A percentile compares a stretch with the other conserved stretches of the same genome.
These are phyloP conservation scores for Bombycilla garrulus DNA, from an alignment of 2,113 vertebrate genomes.

Conservation along the genomic window DNA sequence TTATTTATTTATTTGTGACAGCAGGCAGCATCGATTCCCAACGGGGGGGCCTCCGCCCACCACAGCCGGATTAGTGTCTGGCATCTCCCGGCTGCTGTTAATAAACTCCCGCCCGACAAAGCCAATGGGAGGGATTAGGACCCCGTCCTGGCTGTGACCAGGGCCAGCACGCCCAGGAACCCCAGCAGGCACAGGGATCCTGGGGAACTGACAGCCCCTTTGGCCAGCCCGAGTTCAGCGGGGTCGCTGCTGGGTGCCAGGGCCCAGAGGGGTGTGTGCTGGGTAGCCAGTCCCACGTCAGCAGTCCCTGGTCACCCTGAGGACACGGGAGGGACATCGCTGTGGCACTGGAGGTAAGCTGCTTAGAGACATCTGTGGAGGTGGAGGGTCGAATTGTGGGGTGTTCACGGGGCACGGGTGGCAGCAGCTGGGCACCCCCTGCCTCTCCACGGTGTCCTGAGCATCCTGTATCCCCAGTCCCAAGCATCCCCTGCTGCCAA, in stretches of 20 bases:
- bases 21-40: constrained; percentile 22
- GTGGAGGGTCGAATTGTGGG: neutral
- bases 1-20: constrained; percentile 55
- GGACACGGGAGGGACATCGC: neutral
- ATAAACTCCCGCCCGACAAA: neutral
- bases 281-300: neutral
- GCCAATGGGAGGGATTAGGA: neutral
- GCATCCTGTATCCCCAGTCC: neutral
- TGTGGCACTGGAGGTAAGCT: constrained; percentile 10
- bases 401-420: neutral
- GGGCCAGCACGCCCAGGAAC: fast-evolving
- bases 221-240: fast-evolving
- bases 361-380: neutral
- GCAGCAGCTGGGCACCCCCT: neutral
- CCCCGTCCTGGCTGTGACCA: fast-evolving
- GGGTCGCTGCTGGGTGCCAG: neutral
- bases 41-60: neutral
- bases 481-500: fast-evolving
- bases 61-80: neutral
- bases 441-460: neutral
- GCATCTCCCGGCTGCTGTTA: neutral
- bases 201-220: neutral
- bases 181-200: fast-evolving
- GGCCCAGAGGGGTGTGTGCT: neutral
- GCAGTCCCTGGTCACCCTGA: neutral